Conservation (phyloP, 2,113 vertebrate genomes). For the Oxygymnocypris stewartii region DNA sequence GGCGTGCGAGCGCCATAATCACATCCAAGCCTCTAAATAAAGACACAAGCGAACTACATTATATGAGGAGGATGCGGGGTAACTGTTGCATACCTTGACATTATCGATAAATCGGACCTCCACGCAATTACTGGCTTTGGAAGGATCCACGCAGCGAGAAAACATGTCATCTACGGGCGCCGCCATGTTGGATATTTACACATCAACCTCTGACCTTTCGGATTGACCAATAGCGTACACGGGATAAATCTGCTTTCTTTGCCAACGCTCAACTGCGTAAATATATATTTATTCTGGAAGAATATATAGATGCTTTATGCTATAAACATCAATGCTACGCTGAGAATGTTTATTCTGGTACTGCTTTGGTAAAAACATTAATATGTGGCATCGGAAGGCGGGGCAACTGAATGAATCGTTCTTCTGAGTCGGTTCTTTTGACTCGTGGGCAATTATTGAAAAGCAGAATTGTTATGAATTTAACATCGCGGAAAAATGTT, state of each 20-base stretch:
- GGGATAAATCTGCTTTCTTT: background rate
- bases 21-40: background rate
- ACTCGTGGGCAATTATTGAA: background rate
- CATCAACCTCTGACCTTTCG: conserved; percentile 64
- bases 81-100: conserved; percentile 80
- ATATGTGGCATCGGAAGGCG: background rate
- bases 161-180: conserved; percentile 88
- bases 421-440: background rate
- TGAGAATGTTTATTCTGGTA: background rate
- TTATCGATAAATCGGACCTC: conserved; percentile 88
- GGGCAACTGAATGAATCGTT: background rate
- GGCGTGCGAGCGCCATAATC: background rate
- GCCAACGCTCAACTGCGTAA: background rate
- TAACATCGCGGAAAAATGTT: background rate
- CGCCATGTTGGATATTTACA: conserved; percentile 84
- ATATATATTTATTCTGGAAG: background rate
- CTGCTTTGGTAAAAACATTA: background rate
- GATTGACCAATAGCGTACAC: conserved; percentile 23
- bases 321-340: background rate
- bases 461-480: background rate
- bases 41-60: background rate
- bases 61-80: background rate
- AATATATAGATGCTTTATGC: background rate
- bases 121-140: conserved; percentile 71
- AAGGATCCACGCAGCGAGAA: conserved; percentile 78